Conservation (phyloP, 2,113 vertebrate genomes). For the Tapirus terrestris region DNA sequence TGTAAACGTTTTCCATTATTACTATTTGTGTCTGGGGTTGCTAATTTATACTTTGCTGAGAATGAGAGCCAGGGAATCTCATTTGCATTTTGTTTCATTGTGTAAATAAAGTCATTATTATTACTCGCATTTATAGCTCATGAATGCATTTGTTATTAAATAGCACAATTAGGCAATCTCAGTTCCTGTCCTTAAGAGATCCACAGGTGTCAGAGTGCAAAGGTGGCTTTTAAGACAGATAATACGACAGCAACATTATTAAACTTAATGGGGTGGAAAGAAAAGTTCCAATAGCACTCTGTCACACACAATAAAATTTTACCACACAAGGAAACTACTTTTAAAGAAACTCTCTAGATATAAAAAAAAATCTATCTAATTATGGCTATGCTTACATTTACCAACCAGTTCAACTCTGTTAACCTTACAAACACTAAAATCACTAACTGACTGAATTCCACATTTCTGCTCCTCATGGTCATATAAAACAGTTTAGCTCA, state of each 20-base stretch:
- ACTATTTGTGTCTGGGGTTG: neutral
- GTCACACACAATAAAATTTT: constrained; percentile 74
- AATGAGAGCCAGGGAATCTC: neutral
- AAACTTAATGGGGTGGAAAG: constrained; percentile 70
- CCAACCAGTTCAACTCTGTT: constrained; percentile 10
- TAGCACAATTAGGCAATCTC: constrained; percentile 2
- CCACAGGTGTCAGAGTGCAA: neutral
- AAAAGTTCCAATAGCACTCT: constrained; percentile 75
- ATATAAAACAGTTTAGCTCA: neutral
- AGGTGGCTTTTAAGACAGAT: constrained; percentile 60
- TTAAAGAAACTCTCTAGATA: constrained; percentile 44
- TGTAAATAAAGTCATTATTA: neutral
- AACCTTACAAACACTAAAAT: constrained; percentile 24
- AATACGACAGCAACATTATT: constrained; percentile 58
- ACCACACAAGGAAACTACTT: neutral
- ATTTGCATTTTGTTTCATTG: neutral
- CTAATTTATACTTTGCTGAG: neutral
- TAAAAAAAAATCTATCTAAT: neutral
- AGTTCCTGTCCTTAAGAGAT: constrained; percentile 43
- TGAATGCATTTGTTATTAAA: constrained; percentile 47
- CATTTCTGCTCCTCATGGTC: constrained; percentile 9
- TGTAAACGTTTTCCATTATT: neutral
- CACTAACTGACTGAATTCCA: constrained; percentile 4
- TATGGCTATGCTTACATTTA: constrained; percentile 2
- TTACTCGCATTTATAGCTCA: neutral